Evolutionary conservation across 2,113 vertebrate species (phyloP).

Genomic region (Copsychus sechellarum): DNA sequence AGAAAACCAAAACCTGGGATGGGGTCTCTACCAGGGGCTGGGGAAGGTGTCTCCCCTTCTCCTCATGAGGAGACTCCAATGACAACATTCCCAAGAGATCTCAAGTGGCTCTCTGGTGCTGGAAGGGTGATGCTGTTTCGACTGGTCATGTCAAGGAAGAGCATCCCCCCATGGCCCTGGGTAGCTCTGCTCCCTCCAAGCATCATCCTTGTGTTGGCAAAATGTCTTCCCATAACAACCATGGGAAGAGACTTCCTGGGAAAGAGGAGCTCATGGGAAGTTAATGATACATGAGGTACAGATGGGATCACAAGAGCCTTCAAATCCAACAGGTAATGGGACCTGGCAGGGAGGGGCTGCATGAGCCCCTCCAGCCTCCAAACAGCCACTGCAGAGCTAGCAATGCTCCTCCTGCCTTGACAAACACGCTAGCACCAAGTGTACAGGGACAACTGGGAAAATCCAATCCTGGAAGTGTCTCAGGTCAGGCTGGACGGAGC

Average conservation of each 20-base stretch:
- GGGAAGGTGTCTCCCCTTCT: not conserved
- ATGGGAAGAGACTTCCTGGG: fast-evolving
- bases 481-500: not conserved
- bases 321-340: not conserved
- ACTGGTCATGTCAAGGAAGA: not conserved
- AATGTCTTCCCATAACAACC: not conserved
- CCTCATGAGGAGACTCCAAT: fast-evolving
- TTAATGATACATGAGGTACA: fast-evolving
- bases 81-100: not conserved
- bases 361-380: fast-evolving
- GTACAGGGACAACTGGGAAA: not conserved
- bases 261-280: not conserved
- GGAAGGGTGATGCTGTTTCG: not conserved
- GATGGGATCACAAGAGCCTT: not conserved
- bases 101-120: fast-evolving
- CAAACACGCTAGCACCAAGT: not conserved
- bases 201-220: not conserved
- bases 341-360: not conserved
- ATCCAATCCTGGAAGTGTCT: not conserved
- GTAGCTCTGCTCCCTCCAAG: not conserved
- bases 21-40: not conserved
- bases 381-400: not conserved
- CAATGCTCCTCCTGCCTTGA: not conserved
- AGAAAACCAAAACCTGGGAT: not conserved
- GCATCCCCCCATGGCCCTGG: fast-evolving